phyloP scores from a whole-genome alignment of 2,888 invertebrate species.

The Diabrotica balteata region DNA sequence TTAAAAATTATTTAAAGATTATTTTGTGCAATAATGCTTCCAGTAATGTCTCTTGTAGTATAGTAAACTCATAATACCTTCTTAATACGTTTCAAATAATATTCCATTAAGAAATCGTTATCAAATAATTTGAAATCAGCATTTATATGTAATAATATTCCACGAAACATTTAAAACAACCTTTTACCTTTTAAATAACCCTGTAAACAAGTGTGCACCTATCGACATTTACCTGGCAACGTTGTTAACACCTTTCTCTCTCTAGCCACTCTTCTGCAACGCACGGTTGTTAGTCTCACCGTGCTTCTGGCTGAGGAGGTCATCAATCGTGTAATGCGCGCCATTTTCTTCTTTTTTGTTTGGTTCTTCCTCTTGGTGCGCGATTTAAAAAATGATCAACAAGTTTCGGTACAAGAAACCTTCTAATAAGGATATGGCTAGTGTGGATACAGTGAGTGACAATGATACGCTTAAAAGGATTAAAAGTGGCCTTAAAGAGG shows the following conservation, averaged over 20 bases:
- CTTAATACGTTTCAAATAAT: no score
- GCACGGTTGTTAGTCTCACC: constrained; percentile 18
- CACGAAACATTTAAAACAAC: background rate
- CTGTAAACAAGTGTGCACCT: background rate
- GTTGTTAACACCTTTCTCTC: constrained; percentile 28
- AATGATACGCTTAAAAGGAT: constrained; percentile 31
- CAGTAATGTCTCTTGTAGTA: no score
- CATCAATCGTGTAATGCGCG: constrained; percentile 35
- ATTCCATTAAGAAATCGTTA: no score
- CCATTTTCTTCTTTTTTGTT: constrained; percentile 26
- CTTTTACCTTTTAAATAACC: constrained; percentile 12
- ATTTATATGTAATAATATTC: background rate
- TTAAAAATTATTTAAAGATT: no score
- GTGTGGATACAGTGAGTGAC: constrained; percentile 28
- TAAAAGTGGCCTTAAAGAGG: constrained; percentile 14
- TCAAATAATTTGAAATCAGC: no score
- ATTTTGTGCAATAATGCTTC: no score
- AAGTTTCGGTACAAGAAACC: constrained; percentile 59
- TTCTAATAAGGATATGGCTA: constrained; percentile 37
- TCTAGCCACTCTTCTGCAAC: constrained; percentile 23
- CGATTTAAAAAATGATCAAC: constrained; percentile 50
- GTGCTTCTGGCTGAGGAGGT: constrained; percentile 43
- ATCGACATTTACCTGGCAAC: constrained; percentile 25
- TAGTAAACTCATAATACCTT: no score
- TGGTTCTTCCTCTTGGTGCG: constrained; percentile 14